These are phyloP conservation scores for Spinus olivaceus DNA, from an alignment of 2,797 vertebrate genomes.

Conservation along the genomic window DNA sequence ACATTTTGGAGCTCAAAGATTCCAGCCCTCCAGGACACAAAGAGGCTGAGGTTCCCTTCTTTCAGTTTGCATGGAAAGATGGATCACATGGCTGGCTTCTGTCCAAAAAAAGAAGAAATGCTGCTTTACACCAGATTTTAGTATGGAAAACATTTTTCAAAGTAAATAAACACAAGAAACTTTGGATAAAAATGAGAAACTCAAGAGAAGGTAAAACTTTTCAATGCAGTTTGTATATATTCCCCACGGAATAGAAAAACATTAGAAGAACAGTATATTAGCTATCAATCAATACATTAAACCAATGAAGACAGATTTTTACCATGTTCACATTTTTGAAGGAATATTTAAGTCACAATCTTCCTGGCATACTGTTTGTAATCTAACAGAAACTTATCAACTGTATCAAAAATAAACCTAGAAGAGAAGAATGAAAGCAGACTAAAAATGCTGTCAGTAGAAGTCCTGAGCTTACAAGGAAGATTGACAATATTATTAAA, in stretches of 20 bases:
- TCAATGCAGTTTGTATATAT: background rate
- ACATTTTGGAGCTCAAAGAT: background rate
- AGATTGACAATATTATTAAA: conserved; percentile 10
- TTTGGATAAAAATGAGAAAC: background rate
- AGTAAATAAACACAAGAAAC: background rate
- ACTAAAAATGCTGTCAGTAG: background rate
- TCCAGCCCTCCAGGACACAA: background rate
- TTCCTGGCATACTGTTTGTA: background rate
- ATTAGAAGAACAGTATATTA: background rate
- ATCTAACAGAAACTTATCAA: background rate
- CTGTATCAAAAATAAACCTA: background rate
- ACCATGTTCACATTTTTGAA: background rate
- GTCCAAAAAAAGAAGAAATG: background rate
- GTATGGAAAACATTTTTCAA: background rate
- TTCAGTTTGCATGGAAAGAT: background rate
- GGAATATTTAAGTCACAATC: background rate
- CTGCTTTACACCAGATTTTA: background rate
- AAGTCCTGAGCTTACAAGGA: background rate
- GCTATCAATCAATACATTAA: background rate
- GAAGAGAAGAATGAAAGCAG: background rate
- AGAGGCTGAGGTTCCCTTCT: background rate
- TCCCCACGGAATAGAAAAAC: background rate
- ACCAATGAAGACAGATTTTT: background rate
- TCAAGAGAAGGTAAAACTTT: background rate
- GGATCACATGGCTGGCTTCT: background rate